Evolutionary conservation across 2,797 vertebrate species (phyloP).

Genomic region (Tamandua tetradactyla): DNA sequence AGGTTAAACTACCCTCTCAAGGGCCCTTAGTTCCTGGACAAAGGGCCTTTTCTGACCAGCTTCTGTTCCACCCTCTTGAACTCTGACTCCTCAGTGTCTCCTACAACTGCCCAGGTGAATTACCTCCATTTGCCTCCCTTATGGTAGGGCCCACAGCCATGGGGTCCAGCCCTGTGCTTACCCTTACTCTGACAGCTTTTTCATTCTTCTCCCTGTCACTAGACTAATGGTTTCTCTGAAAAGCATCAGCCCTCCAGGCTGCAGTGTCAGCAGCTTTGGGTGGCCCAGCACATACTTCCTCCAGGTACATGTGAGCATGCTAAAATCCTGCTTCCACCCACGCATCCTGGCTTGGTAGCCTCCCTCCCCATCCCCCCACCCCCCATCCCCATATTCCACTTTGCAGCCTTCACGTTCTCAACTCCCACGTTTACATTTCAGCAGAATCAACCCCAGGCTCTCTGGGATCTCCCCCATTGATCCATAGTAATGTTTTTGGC

Average conservation of each 20-base stretch:
- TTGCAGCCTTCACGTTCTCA: conserved; percentile 47
- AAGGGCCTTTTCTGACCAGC: conserved; percentile 27
- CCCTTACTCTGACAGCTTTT: background rate
- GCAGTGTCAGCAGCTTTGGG: conserved; percentile 76
- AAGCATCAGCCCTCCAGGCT: conserved; percentile 57
- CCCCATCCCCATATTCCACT: too few species aligned
- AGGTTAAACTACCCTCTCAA: background rate
- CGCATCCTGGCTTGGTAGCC: conserved; percentile 22
- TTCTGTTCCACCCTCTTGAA: background rate
- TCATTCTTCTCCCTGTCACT: conserved; percentile 57
- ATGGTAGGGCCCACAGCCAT: background rate
- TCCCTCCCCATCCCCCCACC: too few species aligned
- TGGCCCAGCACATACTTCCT: conserved; percentile 73
- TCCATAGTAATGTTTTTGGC: conserved; percentile 65
- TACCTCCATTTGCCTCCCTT: background rate
- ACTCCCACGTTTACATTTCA: conserved; percentile 55
- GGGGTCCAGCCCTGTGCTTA: background rate
- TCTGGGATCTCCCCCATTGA: background rate
- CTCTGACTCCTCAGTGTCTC: background rate
- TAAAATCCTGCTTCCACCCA: conserved; percentile 58
- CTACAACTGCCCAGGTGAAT: background rate
- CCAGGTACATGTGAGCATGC: conserved; percentile 70
- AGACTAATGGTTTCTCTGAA: conserved; percentile 65
- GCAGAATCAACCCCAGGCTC: conserved; percentile 5
- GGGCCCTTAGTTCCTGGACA: background rate